Percentiles rank a stretch among this genome's conserved stretches.
These are phyloP conservation scores for Caenorhabditis panamensis DNA, from an alignment of 2,888 invertebrate species.

Conservation along the genomic window DNA sequence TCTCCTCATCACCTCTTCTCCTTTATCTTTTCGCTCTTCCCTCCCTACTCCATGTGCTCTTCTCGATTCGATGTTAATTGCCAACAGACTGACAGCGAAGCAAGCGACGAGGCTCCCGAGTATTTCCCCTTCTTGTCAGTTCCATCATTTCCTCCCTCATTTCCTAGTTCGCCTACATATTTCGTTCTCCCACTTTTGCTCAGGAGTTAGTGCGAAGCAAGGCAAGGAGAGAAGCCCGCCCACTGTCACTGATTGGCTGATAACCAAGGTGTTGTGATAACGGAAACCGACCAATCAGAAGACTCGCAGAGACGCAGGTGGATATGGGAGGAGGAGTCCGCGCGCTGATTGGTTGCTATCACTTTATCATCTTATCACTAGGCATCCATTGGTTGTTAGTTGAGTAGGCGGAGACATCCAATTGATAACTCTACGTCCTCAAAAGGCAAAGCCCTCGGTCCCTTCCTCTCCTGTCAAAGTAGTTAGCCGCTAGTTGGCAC, in stretches of 20 bases:
- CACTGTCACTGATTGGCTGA: slow-evolving; percentile 29
- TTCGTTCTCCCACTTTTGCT: not conserved
- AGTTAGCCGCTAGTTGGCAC: too few relatives aligned
- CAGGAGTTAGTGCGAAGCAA: too few relatives aligned
- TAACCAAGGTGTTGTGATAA: not conserved
- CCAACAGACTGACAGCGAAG: slow-evolving; percentile 35
- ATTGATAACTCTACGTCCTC: too few relatives aligned
- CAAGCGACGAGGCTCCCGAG: not conserved
- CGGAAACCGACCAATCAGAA: too few relatives aligned
- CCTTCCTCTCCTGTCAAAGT: not conserved
- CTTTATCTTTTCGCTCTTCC: slow-evolving; percentile 31
- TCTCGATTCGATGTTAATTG: slow-evolving; percentile 49
- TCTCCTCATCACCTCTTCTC: slow-evolving; percentile 25
- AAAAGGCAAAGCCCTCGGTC: not conserved
- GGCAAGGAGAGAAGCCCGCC: too few relatives aligned
- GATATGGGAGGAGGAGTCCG: slow-evolving; percentile 8
- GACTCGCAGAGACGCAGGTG: slow-evolving; percentile 18
- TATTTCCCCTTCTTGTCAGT: not conserved
- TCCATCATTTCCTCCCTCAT: not conserved
- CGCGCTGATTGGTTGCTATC: slow-evolving; percentile 3
- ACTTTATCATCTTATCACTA: slow-evolving; percentile 8
- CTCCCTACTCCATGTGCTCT: slow-evolving; percentile 11
- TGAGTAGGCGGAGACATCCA: not conserved
- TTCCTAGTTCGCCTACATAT: not conserved
- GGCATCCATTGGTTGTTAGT: too few relatives aligned